Percentiles rank a stretch among this genome's conserved stretches.
phyloP scores from a whole-genome alignment of 2,888 invertebrate genomes.

The Antheraea assamensis region DNA sequence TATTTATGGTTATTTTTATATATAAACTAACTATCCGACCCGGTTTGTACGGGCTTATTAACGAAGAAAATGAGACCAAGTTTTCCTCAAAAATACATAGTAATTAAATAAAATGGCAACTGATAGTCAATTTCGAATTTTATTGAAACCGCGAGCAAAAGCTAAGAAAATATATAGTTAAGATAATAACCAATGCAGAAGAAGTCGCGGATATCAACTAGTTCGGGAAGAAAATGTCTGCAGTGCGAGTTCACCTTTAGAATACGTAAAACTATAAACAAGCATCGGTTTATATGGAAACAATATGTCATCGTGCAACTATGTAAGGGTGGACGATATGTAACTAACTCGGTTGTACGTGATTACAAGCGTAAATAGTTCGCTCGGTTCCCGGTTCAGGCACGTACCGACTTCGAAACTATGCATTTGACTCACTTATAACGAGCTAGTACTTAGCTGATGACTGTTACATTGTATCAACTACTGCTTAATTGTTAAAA shows the following conservation, averaged over 20 bases:
- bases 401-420: conserved; percentile 24
- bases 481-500: background rate
- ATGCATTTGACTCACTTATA: conserved; percentile 11
- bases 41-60: too few relatives aligned
- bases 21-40: too few relatives aligned
- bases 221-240: background rate
- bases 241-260: background rate
- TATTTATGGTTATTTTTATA: too few relatives aligned
- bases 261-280: background rate
- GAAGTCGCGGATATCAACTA: background rate
- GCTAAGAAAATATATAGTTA: too few relatives aligned
- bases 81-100: too few relatives aligned
- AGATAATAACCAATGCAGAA: too few relatives aligned
- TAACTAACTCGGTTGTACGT: conserved; percentile 24
- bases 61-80: too few relatives aligned
- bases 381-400: conserved; percentile 13
- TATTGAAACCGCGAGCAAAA: too few relatives aligned
- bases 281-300: background rate
- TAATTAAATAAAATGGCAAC: too few relatives aligned
- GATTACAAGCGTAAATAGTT: conserved; percentile 29
- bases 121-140: too few relatives aligned
- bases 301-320: conserved; percentile 32
- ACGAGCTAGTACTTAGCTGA: conserved; percentile 2
- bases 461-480: background rate
- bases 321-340: conserved; percentile 31